Percentiles rank a stretch among this genome's conserved stretches.
Conservation (phyloP, 2,797 vertebrate species). For the Sebastes elongatus region DNA sequence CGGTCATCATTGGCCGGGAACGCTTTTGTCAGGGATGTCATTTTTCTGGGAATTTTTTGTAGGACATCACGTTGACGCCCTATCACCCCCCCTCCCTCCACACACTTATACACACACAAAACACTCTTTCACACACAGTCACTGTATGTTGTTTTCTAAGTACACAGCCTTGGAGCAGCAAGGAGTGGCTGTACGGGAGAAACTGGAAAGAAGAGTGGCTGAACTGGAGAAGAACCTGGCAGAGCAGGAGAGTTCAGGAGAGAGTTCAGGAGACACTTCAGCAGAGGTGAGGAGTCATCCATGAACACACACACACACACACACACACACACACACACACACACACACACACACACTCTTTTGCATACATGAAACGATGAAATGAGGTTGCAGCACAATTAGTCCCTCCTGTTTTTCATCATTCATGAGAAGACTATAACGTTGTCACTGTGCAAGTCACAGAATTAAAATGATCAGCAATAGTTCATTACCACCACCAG, state of each 20-base stretch:
- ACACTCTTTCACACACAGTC: neutral
- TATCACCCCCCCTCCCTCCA: neutral
- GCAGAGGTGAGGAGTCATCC: constrained; percentile 82
- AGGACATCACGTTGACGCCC: too few relatives aligned
- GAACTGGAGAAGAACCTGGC: constrained; percentile 67
- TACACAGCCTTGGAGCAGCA: constrained; percentile 82
- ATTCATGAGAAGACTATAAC: too few relatives aligned
- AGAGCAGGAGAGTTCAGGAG: constrained; percentile 45
- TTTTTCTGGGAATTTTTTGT: too few relatives aligned
- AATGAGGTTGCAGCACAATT: rapidly evolving
- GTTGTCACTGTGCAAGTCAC: neutral
- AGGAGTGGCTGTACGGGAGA: constrained; percentile 60
- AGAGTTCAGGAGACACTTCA: constrained; percentile 71
- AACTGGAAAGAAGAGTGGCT: constrained; percentile 71
- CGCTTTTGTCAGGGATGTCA: too few relatives aligned
- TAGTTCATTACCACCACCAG: neutral
- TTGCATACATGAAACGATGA: neutral
- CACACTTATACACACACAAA: neutral
- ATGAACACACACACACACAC: neutral
- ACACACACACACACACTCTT: neutral
- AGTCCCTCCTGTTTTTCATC: neutral
- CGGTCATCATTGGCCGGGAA: too few relatives aligned
- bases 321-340: too few relatives aligned
- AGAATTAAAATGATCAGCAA: neutral
- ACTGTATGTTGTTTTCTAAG: constrained; percentile 66